Base-by-base conservation (phyloP, 2,113 vertebrate genomes). In the Lipophrys pholis region DNA sequence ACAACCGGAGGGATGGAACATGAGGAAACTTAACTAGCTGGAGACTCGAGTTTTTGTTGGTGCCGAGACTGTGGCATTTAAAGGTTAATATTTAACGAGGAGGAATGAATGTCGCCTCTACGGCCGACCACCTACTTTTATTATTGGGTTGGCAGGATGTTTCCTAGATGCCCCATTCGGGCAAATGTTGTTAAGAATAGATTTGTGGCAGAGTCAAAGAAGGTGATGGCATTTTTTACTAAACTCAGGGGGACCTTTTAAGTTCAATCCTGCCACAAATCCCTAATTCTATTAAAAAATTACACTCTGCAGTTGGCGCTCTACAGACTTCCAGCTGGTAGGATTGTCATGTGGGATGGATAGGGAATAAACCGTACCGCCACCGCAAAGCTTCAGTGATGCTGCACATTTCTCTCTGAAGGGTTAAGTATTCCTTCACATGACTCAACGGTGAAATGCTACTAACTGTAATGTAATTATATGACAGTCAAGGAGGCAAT, bases 71-170 rank as follows among this genome's bases (percentile, higher is more conserved):
- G 54, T 85, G 73, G 48, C 82, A 84, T 89, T 90, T 86, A 85
- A 90, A 92, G 85, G 85, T 84, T 87, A 87, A 82, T 78, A 85
- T 76, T 83, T 69, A 39, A 57, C 54, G 3, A 53, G 57, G 61
- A 69, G 51, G 52, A 72, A 46, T 73, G 16, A 66, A 64, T 71
- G 87, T 88, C 57, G 10, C 21, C 16, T 7, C 50, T 43, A 7
- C 69, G 69, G 30, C 40, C 11, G 35, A 11, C 66, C 54, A 49
- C 45, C 11, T 15, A 16, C 61, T 76, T 78, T 59, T 39, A 66
- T 83, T 69, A 81, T 59, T 15, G 57, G 57, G 17, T 65, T 12
- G 16, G 11, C 0, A 9, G 55, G 53, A 69, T 68, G 60, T 78
- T 90, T 78, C 50, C 53, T 40, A 5, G 8, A 70, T 53, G 38